A percentile compares a stretch with the other conserved stretches of the same genome.
Evolutionary conservation across 2,113 vertebrate species (phyloP).

Genomic region (Neoarius graeffei): DNA sequence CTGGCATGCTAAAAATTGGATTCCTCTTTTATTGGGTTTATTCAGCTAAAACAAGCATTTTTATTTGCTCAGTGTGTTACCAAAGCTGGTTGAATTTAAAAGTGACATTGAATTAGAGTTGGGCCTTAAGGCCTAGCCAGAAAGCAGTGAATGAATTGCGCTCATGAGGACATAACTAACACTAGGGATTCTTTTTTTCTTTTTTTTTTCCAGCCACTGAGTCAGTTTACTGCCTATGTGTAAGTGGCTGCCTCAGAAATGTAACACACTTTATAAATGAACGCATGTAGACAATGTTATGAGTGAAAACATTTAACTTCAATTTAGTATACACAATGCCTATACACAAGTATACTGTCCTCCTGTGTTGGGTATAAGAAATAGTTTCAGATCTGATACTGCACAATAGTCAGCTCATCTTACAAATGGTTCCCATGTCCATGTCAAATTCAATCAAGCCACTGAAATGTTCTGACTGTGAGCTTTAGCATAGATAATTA

Average conservation of each 20-base stretch:
- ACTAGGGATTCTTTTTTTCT: neutral
- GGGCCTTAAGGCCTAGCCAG: neutral
- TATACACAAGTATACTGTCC: neutral
- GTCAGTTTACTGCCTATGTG: conserved; percentile 13
- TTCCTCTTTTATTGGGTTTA: conserved; percentile 74
- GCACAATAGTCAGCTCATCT: conserved; percentile 49
- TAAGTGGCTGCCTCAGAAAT: neutral
- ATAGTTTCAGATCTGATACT: conserved; percentile 9
- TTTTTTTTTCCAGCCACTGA: neutral
- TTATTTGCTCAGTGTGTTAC: conserved; percentile 73
- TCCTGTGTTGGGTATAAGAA: neutral
- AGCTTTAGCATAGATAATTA: conserved; percentile 77
- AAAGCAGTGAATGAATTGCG: conserved; percentile 23
- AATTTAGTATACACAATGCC: neutral
- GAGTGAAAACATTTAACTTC: conserved; percentile 5
- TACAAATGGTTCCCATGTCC: conserved; percentile 67
- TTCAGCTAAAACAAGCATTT: conserved; percentile 57
- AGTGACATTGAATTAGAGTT: conserved; percentile 6
- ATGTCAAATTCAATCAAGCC: conserved; percentile 77
- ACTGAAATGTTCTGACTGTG: conserved; percentile 62
- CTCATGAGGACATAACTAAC: conserved; percentile 23
- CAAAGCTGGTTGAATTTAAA: conserved; percentile 42
- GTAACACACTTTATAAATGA: neutral
- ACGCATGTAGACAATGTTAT: neutral
- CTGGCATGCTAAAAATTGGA: conserved; percentile 65